Evolutionary conservation across 35 echinoderm and acorn worm species (phyloP).

Genomic region (Apostichopus japonicus): DNA sequence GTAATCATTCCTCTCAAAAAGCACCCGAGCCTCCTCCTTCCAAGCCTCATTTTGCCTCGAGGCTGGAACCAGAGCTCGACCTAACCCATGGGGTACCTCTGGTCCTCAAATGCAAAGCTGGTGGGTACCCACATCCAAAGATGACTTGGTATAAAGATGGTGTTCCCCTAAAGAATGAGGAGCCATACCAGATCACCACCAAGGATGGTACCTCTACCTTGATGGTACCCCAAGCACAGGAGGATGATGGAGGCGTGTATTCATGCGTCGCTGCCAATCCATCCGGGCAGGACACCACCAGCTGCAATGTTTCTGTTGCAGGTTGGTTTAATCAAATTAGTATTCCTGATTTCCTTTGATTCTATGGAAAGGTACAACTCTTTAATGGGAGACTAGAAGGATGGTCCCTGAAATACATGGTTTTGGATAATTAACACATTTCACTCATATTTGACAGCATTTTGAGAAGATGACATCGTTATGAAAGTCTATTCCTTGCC

Average conservation of each 20-base stretch:
- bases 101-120: slow-evolving; percentile 40
- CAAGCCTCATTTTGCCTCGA: slow-evolving; percentile 37
- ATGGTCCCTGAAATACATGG: neutral
- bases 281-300: slow-evolving; percentile 31
- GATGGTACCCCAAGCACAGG: slow-evolving; percentile 33
- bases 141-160: slow-evolving; percentile 63
- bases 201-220: slow-evolving; percentile 28
- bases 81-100: slow-evolving; percentile 15
- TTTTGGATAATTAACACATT: neutral
- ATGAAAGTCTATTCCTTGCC: neutral
- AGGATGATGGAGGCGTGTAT: slow-evolving; percentile 42
- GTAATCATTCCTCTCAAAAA: neutral
- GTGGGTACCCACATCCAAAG: slow-evolving; percentile 46
- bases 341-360: neutral
- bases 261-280: slow-evolving; percentile 45
- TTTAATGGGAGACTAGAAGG: neutral
- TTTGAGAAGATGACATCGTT: neutral
- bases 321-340: neutral
- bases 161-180: slow-evolving; percentile 36
- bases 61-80: slow-evolving; percentile 33
- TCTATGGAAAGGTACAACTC: neutral
- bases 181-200: slow-evolving; percentile 3
- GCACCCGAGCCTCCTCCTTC: slow-evolving; percentile 40
- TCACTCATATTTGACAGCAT: neutral
- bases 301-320: slow-evolving; percentile 53